Base-by-base conservation (phyloP, 2,797 vertebrate species). In the Mormyrops attenuatus region DNA sequence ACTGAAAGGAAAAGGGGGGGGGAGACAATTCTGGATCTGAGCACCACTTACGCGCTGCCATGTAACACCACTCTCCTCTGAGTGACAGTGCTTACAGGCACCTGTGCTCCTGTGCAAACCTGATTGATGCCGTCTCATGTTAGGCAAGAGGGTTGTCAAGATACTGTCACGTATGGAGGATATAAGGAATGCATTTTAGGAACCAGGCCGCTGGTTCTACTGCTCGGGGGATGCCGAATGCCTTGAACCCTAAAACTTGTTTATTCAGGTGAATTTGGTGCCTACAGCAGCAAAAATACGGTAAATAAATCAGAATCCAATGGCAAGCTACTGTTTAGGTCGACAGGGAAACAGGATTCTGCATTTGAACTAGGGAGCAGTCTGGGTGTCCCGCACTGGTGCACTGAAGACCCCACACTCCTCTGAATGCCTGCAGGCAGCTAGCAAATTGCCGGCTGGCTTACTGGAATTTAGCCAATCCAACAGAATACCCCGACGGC, bases 1-100 rank as follows among this genome's bases (percentile, higher is more conserved):
- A 98, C 98, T 99, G 92, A 34, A 77, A 84, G 60, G 17, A 1
- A 30, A 22, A 0, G 13, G 55, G 66, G 89, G 44, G 44, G 34
- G 50, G 85, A 6, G 5, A 63, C 57, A 52, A 13, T 50, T 30
- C n/a, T 26, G 49, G 38, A 52, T 26, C 8, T 6, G 73, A 80
- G 38, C 73, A 44, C 17, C 41, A 8, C 38, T 41, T 22, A 52
- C 22, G 5, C 2, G 26, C n/a, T 11, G 20, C 47, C n/a, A 8
- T 13, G 26, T n/a, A 52, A 30, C 1, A n/a, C n/a, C 1, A 26
- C 49, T 15, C n/a, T 85, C 22, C 26, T 85, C 5, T 85, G 88
- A 53, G 63, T 34, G 49, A 41, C 20, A 6, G 34, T n/a, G 15
- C 22, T 77, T 26, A 1, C 52, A 69, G n/a, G 49, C 57, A 55